Evolutionary conservation across 2,888 invertebrate genomes (phyloP), one percentile per base, ranked within the genome.

Genomic region (Amphiduros pacificus): DNA sequence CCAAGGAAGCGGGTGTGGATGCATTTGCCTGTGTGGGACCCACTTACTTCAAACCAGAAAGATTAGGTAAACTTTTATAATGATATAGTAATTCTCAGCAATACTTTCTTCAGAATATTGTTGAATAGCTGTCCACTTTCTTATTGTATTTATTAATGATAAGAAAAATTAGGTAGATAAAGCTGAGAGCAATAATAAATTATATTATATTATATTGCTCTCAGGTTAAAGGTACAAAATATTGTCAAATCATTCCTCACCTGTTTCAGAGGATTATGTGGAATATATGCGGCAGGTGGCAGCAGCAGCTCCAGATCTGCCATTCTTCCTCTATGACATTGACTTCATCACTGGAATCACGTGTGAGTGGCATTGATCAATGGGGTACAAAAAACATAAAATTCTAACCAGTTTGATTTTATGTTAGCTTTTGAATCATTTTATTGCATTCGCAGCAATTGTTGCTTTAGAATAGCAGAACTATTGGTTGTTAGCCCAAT

Each of bases 251-350:
- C n/a, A n/a, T n/a, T n/a, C n/a, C n/a, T n/a, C n/a, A n/a, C n/a
- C 9, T 50, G 6, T 61, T 73, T 14, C 69, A 79, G 79, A 77
- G 48, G 67, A 66, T 4, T 62, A 78, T 27, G 73, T 79, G 4
- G 73, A 74, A 1, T 77, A 77, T 60, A 74, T 79, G 70, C 86
- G 86, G 70, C 76, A 86, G 53, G 87, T 93, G 4, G 87, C 89
- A 0, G 83, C 85, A 20, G 88, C 89, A 0, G 92, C 92, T 0
- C 89, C 90, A 0, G 88, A 87, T 5, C 87, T 89, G 0, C 93
- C 93, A 0, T 86, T 93, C 49, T 84, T 92, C 29, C 92, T 93
- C 77, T 93, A 93, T 76, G 92, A 93, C 75, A 90, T 92, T 71
- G 92, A 93, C 0, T 84, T 84, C 64, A 87, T 89, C 80, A 89